phyloP scores from a whole-genome alignment of 2,113 vertebrate species.

The Trachemys scripta region DNA sequence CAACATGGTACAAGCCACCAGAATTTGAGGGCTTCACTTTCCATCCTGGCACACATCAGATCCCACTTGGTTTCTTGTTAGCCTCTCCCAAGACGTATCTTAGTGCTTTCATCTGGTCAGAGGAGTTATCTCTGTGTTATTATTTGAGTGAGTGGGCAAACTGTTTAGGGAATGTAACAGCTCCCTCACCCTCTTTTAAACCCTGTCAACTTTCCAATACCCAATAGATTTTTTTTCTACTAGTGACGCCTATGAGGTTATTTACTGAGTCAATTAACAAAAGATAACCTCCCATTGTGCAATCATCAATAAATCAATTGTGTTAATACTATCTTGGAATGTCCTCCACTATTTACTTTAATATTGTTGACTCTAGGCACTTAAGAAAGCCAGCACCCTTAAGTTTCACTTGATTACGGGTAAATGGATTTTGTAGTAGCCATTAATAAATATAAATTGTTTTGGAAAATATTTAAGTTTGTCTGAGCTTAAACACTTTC shows the following conservation, averaged over 20 bases:
- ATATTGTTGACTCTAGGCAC: conserved; percentile 83
- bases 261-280: conserved; percentile 88
- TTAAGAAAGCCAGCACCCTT: conserved; percentile 75
- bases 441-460: conserved; percentile 70
- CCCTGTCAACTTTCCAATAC: conserved; percentile 32
- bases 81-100: not conserved
- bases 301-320: conserved; percentile 89
- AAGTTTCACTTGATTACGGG: conserved; percentile 61
- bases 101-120: not conserved
- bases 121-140: not conserved
- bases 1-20: not conserved
- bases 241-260: conserved; percentile 69
- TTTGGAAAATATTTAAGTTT: conserved; percentile 75
- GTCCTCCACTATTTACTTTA: conserved; percentile 83
- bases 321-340: conserved; percentile 87
- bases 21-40: not conserved
- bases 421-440: conserved; percentile 79
- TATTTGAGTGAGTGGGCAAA: conserved; percentile 3
- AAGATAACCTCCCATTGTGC: conserved; percentile 88
- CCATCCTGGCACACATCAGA: not conserved
- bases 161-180: conserved; percentile 18
- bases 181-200: not conserved
- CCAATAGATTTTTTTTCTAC: conserved; percentile 26
- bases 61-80: not conserved
- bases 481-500: conserved; percentile 48